Conservation (phyloP, 2,888 invertebrate genomes). For the Nemurella pictetii region DNA sequence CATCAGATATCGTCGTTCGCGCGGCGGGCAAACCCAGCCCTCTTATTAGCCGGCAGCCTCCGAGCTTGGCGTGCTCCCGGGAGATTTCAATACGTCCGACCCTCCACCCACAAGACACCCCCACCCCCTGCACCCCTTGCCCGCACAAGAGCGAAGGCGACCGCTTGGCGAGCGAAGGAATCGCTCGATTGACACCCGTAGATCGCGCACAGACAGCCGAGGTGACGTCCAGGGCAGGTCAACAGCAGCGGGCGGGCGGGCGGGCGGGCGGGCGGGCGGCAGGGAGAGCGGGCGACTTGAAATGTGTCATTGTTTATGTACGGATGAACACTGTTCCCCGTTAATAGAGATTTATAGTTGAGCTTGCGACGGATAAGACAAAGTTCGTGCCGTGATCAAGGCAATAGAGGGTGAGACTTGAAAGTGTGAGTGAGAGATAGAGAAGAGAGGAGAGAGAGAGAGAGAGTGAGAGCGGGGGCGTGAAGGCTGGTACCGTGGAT, state of each 20-base stretch:
- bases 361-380: constrained; percentile 28
- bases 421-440: constrained; percentile 37
- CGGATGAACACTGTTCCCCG: constrained; percentile 12
- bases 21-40: background rate
- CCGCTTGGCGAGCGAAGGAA: background rate
- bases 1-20: background rate
- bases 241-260: background rate
- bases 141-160: background rate
- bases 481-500: constrained; percentile 32
- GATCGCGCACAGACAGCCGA: constrained; percentile 1
- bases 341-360: constrained; percentile 37
- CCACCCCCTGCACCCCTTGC: background rate
- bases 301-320: constrained; percentile 35
- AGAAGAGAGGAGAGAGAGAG: constrained; percentile 39
- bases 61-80: background rate
- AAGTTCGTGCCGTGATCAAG: constrained; percentile 15
- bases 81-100: background rate
- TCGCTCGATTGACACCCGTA: background rate
- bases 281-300: too few relatives aligned
- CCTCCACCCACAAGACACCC: background rate
- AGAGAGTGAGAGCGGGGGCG: constrained; percentile 39
- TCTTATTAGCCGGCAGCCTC: background rate
- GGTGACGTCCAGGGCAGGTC: constrained; percentile 35
- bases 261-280: background rate
- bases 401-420: constrained; percentile 35